Conservation (phyloP, 2,888 invertebrate species). For the Vannuccia rotundouncinata region DNA sequence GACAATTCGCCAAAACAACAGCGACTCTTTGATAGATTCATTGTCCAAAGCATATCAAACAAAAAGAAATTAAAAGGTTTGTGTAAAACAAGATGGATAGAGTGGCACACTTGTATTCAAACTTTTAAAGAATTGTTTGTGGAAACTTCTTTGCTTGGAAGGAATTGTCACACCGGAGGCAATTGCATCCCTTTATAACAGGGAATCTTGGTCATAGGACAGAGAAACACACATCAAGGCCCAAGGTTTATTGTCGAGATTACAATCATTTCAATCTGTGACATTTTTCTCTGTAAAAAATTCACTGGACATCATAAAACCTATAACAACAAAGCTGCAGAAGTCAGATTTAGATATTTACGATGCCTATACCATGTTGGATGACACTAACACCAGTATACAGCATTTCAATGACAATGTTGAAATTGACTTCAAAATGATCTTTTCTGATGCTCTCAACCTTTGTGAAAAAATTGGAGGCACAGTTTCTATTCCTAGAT, state of each 20-base stretch:
- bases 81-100: neutral
- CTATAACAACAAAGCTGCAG: constrained; percentile 20
- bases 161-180: constrained; percentile 1
- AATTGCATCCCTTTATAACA: neutral
- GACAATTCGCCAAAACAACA: neutral
- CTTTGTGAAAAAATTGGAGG: no score
- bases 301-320: constrained; percentile 12
- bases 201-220: constrained; percentile 5
- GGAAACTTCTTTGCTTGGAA: constrained; percentile 2
- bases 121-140: constrained; percentile 19
- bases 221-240: constrained; percentile 8
- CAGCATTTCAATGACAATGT: no score
- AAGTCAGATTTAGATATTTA: constrained; percentile 18
- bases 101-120: neutral
- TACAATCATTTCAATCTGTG: neutral
- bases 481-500: no score
- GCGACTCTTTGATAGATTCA: neutral
- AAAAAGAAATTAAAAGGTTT: neutral
- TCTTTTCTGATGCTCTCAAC: no score
- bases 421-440: no score
- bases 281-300: constrained; percentile 4
- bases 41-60: neutral
- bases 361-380: constrained; percentile 4
- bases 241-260: neutral
- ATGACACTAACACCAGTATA: neutral